Conservation (phyloP, 2,113 vertebrate species). For the Stictonetta naevosa region DNA sequence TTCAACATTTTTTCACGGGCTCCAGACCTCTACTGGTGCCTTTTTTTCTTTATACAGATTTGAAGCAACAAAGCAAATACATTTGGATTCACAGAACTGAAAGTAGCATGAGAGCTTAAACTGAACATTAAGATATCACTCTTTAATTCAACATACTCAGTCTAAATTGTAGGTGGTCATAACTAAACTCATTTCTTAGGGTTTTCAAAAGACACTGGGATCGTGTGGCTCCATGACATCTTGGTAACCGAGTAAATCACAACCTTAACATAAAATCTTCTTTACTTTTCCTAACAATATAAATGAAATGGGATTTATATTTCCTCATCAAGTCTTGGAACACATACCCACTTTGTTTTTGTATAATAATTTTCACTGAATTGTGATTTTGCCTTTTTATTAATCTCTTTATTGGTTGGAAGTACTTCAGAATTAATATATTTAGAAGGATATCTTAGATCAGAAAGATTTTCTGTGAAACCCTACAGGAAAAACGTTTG, state of each 20-base stretch:
- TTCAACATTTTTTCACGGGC: neutral
- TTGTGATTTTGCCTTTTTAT: neutral
- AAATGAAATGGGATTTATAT: neutral
- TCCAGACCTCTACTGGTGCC: neutral
- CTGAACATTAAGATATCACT: neutral
- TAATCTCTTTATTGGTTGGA: neutral
- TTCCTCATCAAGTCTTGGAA: neutral
- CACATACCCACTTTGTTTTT: neutral
- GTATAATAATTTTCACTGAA: neutral
- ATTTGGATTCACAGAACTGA: neutral
- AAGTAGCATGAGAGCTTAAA: neutral
- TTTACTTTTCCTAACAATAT: neutral
- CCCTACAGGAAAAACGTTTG: neutral
- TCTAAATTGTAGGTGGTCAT: neutral
- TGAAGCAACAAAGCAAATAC: neutral
- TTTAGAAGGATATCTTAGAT: neutral
- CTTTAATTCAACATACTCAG: neutral
- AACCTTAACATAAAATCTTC: neutral
- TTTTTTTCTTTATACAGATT: neutral
- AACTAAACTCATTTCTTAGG: neutral
- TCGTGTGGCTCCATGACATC: neutral
- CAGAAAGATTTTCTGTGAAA: neutral
- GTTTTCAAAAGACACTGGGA: neutral
- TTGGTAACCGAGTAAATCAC: neutral
- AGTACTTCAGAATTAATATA: neutral